Conservation (phyloP, 2,888 invertebrate species). For the Adela reaumurella region DNA sequence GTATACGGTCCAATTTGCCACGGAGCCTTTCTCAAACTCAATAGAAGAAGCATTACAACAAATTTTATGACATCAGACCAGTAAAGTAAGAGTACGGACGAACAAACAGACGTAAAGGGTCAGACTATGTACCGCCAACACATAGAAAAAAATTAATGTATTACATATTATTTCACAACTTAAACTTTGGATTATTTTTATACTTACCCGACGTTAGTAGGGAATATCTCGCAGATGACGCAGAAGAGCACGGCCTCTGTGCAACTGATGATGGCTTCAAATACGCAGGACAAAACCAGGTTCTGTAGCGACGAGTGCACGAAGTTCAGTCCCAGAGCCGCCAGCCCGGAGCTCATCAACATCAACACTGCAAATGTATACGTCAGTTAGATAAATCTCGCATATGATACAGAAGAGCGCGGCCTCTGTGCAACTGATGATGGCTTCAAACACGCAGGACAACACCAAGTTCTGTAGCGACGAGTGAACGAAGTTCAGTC, state of each 20-base stretch:
- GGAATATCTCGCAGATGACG: conserved; percentile 59
- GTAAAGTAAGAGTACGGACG: too few species aligned
- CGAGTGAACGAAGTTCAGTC: conserved; percentile 52
- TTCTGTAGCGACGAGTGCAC: conserved; percentile 53
- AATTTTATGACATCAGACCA: too few species aligned
- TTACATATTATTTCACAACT: neutral
- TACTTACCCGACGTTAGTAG: conserved; percentile 52
- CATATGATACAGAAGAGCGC: conserved; percentile 60
- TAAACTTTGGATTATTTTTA: neutral
- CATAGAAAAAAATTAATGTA: neutral
- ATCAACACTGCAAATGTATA: conserved; percentile 37
- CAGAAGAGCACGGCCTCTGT: conserved; percentile 60
- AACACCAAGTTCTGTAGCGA: conserved; percentile 50
- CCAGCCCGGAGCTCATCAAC: conserved; percentile 52
- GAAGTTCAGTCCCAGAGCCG: conserved; percentile 51
- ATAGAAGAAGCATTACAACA: too few species aligned
- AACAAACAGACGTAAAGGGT: too few species aligned
- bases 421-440: conserved; percentile 59
- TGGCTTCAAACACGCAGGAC: conserved; percentile 57
- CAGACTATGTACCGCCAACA: too few species aligned
- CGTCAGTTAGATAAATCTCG: conserved; percentile 55
- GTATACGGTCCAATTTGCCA: too few species aligned
- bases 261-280: conserved; percentile 59
- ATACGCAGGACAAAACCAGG: conserved; percentile 53
- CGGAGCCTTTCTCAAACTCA: too few species aligned